Evolutionary conservation across 2,888 invertebrate species (phyloP), one percentile per base, ranked within the genome.

Genomic region (Agrypnus murinus): DNA sequence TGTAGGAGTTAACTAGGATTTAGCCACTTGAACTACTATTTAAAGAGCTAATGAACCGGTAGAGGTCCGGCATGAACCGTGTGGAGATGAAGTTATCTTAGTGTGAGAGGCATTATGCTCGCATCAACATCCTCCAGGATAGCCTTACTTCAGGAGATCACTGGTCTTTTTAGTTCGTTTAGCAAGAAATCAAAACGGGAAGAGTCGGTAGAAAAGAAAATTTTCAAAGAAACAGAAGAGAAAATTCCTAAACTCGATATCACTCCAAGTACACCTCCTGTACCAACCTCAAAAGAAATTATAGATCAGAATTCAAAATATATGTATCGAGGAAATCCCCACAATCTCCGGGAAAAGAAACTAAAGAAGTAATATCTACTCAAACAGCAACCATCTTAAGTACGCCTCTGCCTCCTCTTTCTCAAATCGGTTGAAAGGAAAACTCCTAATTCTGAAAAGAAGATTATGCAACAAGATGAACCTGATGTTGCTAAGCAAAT

Each of bases 111-210:
- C n/a, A n/a, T n/a, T n/a, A n/a, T n/a, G n/a, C n/a, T n/a, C n/a
- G n/a, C n/a, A n/a, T n/a, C n/a, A n/a, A n/a, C n/a, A n/a, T n/a
- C n/a, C n/a, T n/a, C n/a, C n/a, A n/a, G n/a, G n/a, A n/a, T n/a
- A n/a, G n/a, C n/a, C n/a, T n/a, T n/a, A n/a, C n/a, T n/a, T 14
- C 71, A 75, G 3, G 74, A 75, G 59, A 79, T 76, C 69, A 66
- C n/a, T n/a, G n/a, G 78, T 50, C 71, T 79, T 58, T 77, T 79
- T 71, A 75, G 76, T 50, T 58, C 77, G 36, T 78, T 78, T 59
- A 75, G 76, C n/a, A 77, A 78, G 62, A 77, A 78, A 72, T 36
- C 70, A 7, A 78, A 77, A 74, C 74, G 69, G 62, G 67, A 65
- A 32, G 65, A 63, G 10, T 71, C 70, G 36, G 68, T 66, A 10